A percentile compares a stretch with the other conserved stretches of the same genome.
Evolutionary conservation across 2,113 vertebrate species (phyloP).

Genomic region (Bagarius yarrelli): DNA sequence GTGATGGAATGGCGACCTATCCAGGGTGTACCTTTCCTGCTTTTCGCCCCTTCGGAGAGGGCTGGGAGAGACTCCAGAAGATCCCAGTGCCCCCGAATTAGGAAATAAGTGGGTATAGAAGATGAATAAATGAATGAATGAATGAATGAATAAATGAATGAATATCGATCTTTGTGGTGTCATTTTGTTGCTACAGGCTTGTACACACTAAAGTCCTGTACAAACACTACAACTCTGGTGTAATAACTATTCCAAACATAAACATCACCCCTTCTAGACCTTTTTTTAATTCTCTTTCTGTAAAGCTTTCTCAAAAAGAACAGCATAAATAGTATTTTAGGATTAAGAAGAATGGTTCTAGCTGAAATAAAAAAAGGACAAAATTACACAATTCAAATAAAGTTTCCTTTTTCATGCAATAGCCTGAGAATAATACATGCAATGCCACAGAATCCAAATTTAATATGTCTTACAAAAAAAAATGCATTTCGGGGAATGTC

Average conservation of each 20-base stretch:
- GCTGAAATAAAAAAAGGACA: not conserved
- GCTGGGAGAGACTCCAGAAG: too few relatives aligned
- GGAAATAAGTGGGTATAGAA: too few relatives aligned
- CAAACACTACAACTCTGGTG: not conserved
- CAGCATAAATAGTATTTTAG: not conserved
- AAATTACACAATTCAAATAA: not conserved
- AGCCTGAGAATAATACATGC: not conserved
- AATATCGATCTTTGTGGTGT: too few relatives aligned
- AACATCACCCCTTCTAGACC: not conserved
- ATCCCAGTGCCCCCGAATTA: too few relatives aligned
- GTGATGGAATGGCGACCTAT: too few relatives aligned
- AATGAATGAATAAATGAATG: too few relatives aligned
- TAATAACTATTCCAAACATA: not conserved
- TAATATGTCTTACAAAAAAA: conserved; percentile 3
- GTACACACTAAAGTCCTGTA: not conserved
- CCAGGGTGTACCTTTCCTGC: too few relatives aligned
- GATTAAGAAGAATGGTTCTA: not conserved
- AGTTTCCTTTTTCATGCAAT: not conserved
- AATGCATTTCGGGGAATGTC: conserved; percentile 16
- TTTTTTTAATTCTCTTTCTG: not conserved
- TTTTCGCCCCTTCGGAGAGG: too few relatives aligned
- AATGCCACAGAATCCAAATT: not conserved
- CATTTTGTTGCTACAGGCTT: not conserved
- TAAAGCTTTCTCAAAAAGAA: not conserved
- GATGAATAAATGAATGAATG: too few relatives aligned